These are phyloP conservation scores for Pseudomyrmex dendroicus DNA, from an alignment of 1,140 invertebrate species.

Conservation along the genomic window DNA sequence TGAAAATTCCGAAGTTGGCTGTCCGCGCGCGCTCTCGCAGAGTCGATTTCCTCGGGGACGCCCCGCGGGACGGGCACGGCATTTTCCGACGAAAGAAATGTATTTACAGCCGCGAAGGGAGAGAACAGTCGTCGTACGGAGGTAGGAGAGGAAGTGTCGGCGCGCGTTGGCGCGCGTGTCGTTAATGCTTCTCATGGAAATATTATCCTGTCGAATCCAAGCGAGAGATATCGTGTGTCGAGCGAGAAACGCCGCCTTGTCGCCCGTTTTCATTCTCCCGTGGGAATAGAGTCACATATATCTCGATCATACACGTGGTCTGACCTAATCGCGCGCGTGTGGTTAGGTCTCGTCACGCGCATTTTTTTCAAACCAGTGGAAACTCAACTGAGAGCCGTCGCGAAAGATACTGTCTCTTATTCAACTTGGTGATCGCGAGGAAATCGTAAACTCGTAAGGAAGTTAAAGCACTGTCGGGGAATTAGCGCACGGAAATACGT, in stretches of 20 bases:
- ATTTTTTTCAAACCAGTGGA: conserved; percentile 41
- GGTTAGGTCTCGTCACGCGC: conserved; percentile 53
- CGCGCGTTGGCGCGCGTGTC: conserved; percentile 54
- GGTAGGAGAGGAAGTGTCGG: conserved; percentile 57
- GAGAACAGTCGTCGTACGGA: conserved; percentile 23
- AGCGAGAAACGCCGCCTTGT: conserved; percentile 42
- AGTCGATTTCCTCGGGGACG: conserved; percentile 73
- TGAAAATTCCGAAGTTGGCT: conserved; percentile 55
- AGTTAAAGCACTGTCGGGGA: conserved; percentile 16
- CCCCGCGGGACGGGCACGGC: conserved; percentile 47
- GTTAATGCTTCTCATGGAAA: conserved; percentile 68
- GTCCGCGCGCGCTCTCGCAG: conserved; percentile 16
- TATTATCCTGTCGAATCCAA: conserved; percentile 65
- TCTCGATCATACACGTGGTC: conserved; percentile 35
- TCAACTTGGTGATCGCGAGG: not conserved
- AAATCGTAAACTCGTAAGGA: conserved; percentile 45
- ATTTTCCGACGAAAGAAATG: conserved; percentile 67
- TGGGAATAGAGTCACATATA: conserved; percentile 47
- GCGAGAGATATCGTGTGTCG: conserved; percentile 62
- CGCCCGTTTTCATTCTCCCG: conserved; percentile 29
- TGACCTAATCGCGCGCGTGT: not conserved
- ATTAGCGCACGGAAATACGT: not conserved
- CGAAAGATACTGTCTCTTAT: conserved; percentile 16
- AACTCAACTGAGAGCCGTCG: conserved; percentile 56
- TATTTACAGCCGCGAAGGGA: conserved; percentile 67